These are phyloP conservation scores for Allacma fusca DNA, from an alignment of 2,888 invertebrate species.

Conservation along the genomic window DNA sequence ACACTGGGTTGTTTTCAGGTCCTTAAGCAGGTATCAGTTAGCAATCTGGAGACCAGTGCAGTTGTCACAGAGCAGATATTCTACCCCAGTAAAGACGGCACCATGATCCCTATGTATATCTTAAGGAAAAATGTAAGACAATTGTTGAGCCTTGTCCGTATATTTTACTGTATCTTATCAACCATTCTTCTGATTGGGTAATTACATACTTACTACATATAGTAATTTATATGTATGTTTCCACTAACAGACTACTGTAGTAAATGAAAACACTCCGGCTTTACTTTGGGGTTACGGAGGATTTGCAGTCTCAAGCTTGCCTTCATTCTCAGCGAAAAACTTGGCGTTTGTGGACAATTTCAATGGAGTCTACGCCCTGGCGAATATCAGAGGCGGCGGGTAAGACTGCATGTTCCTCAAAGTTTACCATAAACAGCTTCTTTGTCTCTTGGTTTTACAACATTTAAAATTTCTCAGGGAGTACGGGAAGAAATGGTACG, in stretches of 20 bases:
- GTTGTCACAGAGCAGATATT: conserved; percentile 90
- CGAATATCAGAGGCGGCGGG: conserved; percentile 44
- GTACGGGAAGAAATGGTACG: conserved; percentile 44
- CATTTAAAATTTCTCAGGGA: conserved; percentile 39
- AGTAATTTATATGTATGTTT: too few relatives aligned
- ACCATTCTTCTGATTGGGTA: too few relatives aligned
- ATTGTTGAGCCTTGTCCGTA: too few relatives aligned
- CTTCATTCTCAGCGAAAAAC: not conserved
- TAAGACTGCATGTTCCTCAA: not conserved
- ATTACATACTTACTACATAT: too few relatives aligned
- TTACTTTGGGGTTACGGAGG: conserved; percentile 42
- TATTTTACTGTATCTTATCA: too few relatives aligned
- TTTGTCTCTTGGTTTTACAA: too few relatives aligned
- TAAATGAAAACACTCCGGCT: conserved; percentile 17
- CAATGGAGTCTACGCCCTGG: conserved; percentile 37
- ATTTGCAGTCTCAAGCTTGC: conserved; percentile 64
- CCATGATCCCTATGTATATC: conserved; percentile 95
- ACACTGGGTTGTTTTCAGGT: too few relatives aligned
- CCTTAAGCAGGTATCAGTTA: conserved; percentile 64
- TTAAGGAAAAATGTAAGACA: conserved; percentile 74
- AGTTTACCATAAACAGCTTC: too few relatives aligned
- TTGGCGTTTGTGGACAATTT: conserved; percentile 40
- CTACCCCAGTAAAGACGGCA: conserved; percentile 91
- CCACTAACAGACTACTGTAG: not conserved
- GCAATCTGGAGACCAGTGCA: conserved; percentile 62